Evolutionary conservation across 1,140 invertebrate species (phyloP).

Genomic region (Ridgeia piscesae): DNA sequence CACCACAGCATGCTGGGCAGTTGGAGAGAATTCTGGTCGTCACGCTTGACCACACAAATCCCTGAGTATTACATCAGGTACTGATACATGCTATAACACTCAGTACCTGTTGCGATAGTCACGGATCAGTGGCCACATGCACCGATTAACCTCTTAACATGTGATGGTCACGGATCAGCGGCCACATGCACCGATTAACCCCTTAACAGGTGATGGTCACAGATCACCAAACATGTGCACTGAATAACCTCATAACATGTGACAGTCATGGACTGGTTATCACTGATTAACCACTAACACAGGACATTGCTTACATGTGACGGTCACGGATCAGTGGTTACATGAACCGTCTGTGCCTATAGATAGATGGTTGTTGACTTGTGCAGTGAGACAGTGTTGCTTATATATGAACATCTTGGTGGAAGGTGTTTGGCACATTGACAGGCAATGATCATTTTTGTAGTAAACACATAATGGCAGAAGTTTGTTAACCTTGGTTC

Average conservation of each 20-base stretch:
- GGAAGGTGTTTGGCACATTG: not conserved
- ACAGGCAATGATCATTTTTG: not conserved
- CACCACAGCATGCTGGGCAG: not conserved
- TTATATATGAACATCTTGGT: not conserved
- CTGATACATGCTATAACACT: conserved; percentile 65
- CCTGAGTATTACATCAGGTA: conserved; percentile 99
- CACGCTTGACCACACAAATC: conserved; percentile 45
- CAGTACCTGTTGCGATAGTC: conserved; percentile 76
- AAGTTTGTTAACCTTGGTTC: not conserved
- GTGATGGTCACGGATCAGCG: too few relatives aligned
- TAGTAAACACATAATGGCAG: not conserved
- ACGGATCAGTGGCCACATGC: conserved; percentile 24
- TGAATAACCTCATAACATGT: not conserved
- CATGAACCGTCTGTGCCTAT: not conserved
- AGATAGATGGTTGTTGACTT: not conserved
- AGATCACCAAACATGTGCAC: too few relatives aligned
- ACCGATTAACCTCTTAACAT: not conserved
- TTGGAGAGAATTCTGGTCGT: conserved; percentile 37
- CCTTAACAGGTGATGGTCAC: not conserved
- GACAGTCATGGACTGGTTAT: too few relatives aligned
- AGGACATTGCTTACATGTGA: too few relatives aligned
- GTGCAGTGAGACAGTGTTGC: too few relatives aligned
- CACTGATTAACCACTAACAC: too few relatives aligned
- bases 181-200: too few relatives aligned
- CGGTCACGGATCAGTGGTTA: too few relatives aligned